Conservation (phyloP, 2,888 invertebrate species). For the Leptinotarsa haldemani region DNA sequence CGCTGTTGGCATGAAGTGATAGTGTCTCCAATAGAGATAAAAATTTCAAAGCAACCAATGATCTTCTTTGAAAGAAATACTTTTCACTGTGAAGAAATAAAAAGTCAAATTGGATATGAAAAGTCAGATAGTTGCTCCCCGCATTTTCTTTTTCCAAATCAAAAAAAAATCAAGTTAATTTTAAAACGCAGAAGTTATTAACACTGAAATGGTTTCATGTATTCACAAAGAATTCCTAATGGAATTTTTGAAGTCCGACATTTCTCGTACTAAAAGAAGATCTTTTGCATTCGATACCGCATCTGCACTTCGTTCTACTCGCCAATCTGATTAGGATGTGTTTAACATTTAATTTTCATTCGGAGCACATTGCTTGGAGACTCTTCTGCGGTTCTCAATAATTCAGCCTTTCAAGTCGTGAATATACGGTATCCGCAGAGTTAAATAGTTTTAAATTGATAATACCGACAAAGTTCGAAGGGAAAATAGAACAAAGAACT, state of each 20-base stretch:
- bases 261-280: not conserved
- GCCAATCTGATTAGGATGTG: constrained; percentile 30
- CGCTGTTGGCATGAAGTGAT: too few relatives aligned
- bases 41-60: too few relatives aligned
- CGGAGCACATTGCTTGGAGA: constrained; percentile 25
- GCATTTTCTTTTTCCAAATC: too few relatives aligned
- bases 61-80: too few relatives aligned
- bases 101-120: too few relatives aligned
- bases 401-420: constrained; percentile 13
- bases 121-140: too few relatives aligned
- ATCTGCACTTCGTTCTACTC: constrained; percentile 29
- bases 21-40: too few relatives aligned
- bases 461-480: constrained; percentile 9
- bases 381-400: constrained; percentile 11
- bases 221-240: not conserved
- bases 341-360: constrained; percentile 33
- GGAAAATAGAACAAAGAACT: constrained; percentile 1
- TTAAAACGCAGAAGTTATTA: too few relatives aligned
- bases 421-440: constrained; percentile 22
- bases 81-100: too few relatives aligned
- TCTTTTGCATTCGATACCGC: constrained; percentile 16
- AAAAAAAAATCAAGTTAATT: too few relatives aligned
- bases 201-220: too few relatives aligned
- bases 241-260: not conserved
- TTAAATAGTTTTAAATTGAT: constrained; percentile 25